phyloP scores from a whole-genome alignment of 2,888 invertebrate species.

The Noctua fimbriata region DNA sequence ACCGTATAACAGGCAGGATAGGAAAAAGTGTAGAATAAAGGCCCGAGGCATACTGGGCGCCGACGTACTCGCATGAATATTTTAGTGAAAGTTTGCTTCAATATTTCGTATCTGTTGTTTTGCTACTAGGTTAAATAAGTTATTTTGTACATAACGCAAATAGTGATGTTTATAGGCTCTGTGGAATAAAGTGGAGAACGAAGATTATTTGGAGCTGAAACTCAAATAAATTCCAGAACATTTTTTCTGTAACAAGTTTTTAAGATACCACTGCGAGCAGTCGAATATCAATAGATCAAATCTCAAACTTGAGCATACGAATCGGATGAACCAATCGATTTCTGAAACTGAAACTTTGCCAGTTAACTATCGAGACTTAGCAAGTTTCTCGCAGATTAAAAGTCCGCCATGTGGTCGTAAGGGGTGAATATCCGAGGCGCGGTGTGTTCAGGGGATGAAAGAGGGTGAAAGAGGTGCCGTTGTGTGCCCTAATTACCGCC shows the following conservation, averaged over 20 bases:
- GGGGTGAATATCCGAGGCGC: constrained; percentile 55
- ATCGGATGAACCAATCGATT: constrained; percentile 55
- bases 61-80: constrained; percentile 57
- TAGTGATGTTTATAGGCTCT: constrained; percentile 37
- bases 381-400: constrained; percentile 60
- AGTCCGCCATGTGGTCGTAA: constrained; percentile 43
- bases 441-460: constrained; percentile 67
- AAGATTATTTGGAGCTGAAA: background rate
- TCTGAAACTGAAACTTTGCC: constrained; percentile 52
- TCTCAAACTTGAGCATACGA: constrained; percentile 50
- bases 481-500: constrained; percentile 86
- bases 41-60: constrained; percentile 67
- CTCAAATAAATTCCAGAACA: background rate
- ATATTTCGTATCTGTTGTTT: constrained; percentile 59
- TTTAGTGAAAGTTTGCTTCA: constrained; percentile 61
- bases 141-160: constrained; percentile 54
- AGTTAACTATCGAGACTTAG: constrained; percentile 50
- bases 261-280: background rate
- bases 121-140: constrained; percentile 59
- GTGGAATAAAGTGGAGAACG: constrained; percentile 2
- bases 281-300: constrained; percentile 45
- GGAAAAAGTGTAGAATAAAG: constrained; percentile 79
- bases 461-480: constrained; percentile 69
- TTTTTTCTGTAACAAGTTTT: constrained; percentile 6
- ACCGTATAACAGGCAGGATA: constrained; percentile 79